Conservation (phyloP, 2,797 vertebrate genomes). For the Gallinago stenura region DNA sequence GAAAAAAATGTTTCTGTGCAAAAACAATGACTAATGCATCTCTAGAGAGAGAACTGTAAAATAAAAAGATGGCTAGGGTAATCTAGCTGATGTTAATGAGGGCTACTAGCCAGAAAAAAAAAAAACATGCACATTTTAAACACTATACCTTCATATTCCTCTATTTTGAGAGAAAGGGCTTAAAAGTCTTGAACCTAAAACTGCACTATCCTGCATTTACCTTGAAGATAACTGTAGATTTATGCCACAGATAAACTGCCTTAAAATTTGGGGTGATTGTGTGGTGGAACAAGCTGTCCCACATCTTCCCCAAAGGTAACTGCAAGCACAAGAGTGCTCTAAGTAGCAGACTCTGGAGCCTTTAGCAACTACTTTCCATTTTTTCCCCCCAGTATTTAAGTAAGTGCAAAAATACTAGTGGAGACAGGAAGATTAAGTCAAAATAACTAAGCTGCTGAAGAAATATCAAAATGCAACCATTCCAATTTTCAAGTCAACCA, state of each 20-base stretch:
- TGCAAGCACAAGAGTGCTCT: neutral
- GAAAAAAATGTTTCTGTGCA: neutral
- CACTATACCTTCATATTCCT: neutral
- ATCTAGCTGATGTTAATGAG: neutral
- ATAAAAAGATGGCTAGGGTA: neutral
- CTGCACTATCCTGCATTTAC: neutral
- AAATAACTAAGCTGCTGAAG: slow-evolving; percentile 2
- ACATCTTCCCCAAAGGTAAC: neutral
- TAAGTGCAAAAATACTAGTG: neutral
- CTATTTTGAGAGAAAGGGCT: neutral
- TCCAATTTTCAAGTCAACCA: neutral
- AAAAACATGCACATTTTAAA: neutral
- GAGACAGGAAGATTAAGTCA: neutral
- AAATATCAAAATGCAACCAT: neutral
- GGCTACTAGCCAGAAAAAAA: neutral
- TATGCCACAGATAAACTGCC: neutral
- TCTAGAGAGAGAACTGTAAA: neutral
- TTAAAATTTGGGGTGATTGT: neutral
- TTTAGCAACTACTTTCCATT: neutral
- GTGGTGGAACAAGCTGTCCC: neutral
- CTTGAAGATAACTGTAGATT: neutral
- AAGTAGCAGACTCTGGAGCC: neutral
- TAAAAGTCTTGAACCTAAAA: neutral
- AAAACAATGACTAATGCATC: slow-evolving; percentile 17
- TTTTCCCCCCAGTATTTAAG: neutral